phyloP scores from a whole-genome alignment of 2,113 vertebrate species.

The Cryptomyrus ogoouensis region DNA sequence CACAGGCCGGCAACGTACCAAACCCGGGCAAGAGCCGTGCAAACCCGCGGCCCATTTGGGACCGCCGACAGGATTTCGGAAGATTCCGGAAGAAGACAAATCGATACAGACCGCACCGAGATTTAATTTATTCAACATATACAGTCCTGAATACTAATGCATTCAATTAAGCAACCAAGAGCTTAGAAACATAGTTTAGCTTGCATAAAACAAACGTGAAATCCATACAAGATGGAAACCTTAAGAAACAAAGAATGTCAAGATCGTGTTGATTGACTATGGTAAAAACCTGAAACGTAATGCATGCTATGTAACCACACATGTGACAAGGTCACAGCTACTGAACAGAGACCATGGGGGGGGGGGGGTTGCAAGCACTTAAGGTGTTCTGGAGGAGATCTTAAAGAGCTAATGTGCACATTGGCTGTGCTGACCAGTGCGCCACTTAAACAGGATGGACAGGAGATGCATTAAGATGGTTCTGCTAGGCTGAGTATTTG shows the following conservation, averaged over 20 bases:
- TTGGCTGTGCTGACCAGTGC: not conserved
- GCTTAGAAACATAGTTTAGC: not conserved
- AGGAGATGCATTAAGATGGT: not conserved
- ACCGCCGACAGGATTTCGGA: not conserved
- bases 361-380: not conserved
- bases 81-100: not conserved
- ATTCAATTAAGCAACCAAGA: not conserved
- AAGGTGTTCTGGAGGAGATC: not conserved
- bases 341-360: not conserved
- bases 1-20: not conserved
- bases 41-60: not conserved
- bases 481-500: not conserved
- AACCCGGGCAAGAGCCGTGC: not conserved
- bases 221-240: not conserved
- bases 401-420: not conserved
- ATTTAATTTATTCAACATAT: not conserved
- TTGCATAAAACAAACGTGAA: not conserved
- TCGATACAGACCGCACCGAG: not conserved
- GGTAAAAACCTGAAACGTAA: not conserved
- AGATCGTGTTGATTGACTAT: not conserved
- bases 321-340: not conserved
- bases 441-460: not conserved
- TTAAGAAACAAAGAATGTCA: not conserved
- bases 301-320: not conserved
- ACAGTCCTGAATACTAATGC: not conserved